Percentiles rank a stretch among this genome's conserved stretches.
phyloP scores from a whole-genome alignment of 2,113 vertebrate species.

The Myiagra hebetior region DNA sequence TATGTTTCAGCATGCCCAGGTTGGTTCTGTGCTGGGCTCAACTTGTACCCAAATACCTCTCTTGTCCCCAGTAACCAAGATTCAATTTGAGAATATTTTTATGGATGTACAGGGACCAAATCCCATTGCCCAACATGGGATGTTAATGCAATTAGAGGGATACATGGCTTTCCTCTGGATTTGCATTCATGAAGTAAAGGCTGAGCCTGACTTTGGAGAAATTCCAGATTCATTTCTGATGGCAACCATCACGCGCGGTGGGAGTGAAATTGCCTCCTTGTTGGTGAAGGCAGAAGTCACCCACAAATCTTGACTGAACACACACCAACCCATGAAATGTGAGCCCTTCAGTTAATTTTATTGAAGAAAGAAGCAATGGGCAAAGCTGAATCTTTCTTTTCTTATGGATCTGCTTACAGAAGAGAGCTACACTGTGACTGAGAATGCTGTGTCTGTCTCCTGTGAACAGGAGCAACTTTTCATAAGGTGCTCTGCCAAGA shows the following conservation, averaged over 20 bases:
- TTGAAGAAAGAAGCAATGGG: neutral
- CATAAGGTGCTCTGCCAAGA: neutral
- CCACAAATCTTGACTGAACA: neutral
- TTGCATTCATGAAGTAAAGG: neutral
- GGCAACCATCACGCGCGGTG: rapidly evolving
- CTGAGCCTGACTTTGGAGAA: neutral
- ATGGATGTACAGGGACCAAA: neutral
- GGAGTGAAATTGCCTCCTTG: neutral
- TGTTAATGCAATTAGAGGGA: neutral
- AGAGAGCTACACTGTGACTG: neutral
- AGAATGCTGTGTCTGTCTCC: neutral
- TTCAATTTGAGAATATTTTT: neutral
- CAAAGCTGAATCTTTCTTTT: neutral
- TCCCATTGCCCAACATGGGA: neutral
- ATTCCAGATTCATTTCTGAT: neutral
- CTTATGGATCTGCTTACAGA: neutral
- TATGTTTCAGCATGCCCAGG: neutral
- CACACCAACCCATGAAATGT: neutral
- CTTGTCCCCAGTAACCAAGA: neutral
- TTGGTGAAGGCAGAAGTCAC: neutral
- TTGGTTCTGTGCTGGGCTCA: neutral
- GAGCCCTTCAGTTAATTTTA: neutral
- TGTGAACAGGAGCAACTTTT: neutral
- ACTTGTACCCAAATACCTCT: neutral
- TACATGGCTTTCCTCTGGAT: neutral